Conservation (phyloP, 1,140 invertebrate genomes). For the Chrysoperla carnea region DNA sequence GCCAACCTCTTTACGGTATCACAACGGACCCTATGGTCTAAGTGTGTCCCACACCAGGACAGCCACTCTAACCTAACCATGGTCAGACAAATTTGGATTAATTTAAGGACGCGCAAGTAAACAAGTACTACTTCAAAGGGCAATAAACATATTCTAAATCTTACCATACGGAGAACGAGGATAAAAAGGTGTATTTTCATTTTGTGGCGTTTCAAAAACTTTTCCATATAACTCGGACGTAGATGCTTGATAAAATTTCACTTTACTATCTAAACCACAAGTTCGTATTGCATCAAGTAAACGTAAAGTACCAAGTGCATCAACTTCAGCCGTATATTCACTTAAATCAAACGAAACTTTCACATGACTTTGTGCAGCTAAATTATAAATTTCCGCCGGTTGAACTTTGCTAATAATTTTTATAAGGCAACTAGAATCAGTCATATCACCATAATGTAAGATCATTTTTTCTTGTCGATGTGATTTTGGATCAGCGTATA, state of each 20-base stretch:
- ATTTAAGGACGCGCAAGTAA: too few relatives aligned
- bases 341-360: conserved; percentile 95
- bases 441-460: conserved; percentile 98
- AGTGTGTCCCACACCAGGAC: too few relatives aligned
- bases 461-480: conserved; percentile 78
- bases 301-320: conserved; percentile 90
- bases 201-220: conserved; percentile 91
- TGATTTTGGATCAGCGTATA: conserved; percentile 76
- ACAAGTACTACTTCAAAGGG: too few relatives aligned
- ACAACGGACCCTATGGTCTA: too few relatives aligned
- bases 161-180: conserved; percentile 98
- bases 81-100: too few relatives aligned
- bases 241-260: conserved; percentile 95
- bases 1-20: too few relatives aligned
- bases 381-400: conserved; percentile 94
- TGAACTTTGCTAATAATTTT: conserved; percentile 72
- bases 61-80: too few relatives aligned
- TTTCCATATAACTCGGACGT: conserved; percentile 98
- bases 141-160: too few relatives aligned
- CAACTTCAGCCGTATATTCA: conserved; percentile 98
- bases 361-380: conserved; percentile 99
- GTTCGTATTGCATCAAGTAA: conserved; percentile 91
- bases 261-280: conserved; percentile 66
- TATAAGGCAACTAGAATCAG: conserved; percentile 91
- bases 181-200: conserved; percentile 96